Base-by-base conservation (phyloP, 1,140 invertebrate genomes). In the Lucilia sericata region DNA sequence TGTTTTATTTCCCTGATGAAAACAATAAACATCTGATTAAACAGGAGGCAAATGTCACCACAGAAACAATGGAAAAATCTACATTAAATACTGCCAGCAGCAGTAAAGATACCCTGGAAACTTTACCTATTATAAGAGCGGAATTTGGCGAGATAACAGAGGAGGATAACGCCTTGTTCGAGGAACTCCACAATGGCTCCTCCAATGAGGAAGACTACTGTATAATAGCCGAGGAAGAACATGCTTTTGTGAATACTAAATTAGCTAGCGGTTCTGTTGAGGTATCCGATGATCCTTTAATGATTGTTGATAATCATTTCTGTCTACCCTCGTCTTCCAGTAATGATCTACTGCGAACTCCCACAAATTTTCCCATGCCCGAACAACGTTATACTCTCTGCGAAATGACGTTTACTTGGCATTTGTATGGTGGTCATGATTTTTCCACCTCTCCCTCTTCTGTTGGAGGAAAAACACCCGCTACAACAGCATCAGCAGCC, bases 381-480 rank as follows among this genome's bases (percentile, higher is more conserved):
- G 92, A 96, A 13, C 91, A 94, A 8, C 94, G 95, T 84, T 98
- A 98, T 87, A 96, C 96, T 0, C 89, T 99, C 0, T 95, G 96
- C 85, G 97, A 99, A 90, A 96, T 99, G 95, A 96, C 96, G 2
- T 87, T 99, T 0, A 93, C 96, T 1, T 98, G 97, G 97, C 95
- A 97, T 88, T 94, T 99, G 91, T 99, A 96, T 90, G 98, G 97
- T 21, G 98, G 98, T 0, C 94, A 93, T 80, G 98, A 99, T 92
- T 98, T 99, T 89, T 93, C 49, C 49, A 30, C 25, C 5, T 0
- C 42, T 5, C 5, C 10, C 2, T 10, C 92, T 55, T 83, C 34
- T 51, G 30, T 3, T 30, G 25, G 25, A 3, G 25, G 25, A 30
- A 30, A 30, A 30, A 30, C 60, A 47, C 4, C 60, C 5, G 12